Evolutionary conservation across 2,888 invertebrate genomes (phyloP), one percentile per base, ranked within the genome.

Genomic region (Proisotoma minuta): DNA sequence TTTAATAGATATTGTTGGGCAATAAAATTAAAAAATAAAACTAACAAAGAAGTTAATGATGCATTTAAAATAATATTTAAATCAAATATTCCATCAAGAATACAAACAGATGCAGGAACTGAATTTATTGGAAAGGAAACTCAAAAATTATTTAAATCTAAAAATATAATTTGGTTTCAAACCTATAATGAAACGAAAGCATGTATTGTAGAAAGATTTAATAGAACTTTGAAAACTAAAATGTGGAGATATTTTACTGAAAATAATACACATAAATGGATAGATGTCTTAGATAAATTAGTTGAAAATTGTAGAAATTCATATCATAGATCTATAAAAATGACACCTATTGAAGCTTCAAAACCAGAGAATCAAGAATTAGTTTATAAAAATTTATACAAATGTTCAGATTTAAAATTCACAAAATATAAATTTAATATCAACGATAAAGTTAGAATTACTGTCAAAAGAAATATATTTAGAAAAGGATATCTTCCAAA

Each of bases 1-100:
- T 47, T 47, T 47, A 47, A 47, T 47, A 47, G n/a, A 47, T 47
- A 47, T 47, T 18, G n/a, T 47, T 47, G 47, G 47, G 47, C 15
- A n/a, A 47, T 47, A 5, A 18, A 5, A 10, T 47, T 47, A 47
- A 47, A 47, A 18, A 47, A 47, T 47, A 47, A 47, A 47, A 47
- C 47, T 5, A 47, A 47, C n/a, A n/a, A 10, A 10, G 47, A 47
- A 47, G 47, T 47, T 47, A 18, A 10, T 5, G n/a, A 18, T 10
- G 47, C 10, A 10, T 47, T 18, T 18, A 18, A 10, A 47, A 18
- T 5, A 47, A 47, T 47, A n/a, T 47, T 47, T 34, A 10, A 34
- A 8, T 8, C 34, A 34, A 34, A 15, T 34, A 10, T 10, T 15
- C 34, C 34, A 34, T 15, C 15, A 10, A 34, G 15, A 34, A 34